Evolutionary conservation across 2,797 vertebrate species (phyloP).

Genomic region (Crocodylus rhombifer): DNA sequence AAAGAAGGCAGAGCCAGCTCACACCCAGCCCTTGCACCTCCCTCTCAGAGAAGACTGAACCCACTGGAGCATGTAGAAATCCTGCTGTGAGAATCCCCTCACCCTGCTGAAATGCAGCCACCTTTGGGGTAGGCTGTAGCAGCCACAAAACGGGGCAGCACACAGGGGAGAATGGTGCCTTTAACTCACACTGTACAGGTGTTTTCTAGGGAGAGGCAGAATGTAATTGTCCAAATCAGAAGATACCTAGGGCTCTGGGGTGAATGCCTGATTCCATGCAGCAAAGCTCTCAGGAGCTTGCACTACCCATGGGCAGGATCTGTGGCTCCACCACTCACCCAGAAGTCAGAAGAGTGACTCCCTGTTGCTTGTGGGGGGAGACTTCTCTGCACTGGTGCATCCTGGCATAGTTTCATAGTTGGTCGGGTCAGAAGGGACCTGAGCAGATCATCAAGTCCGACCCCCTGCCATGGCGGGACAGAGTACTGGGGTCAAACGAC

Average conservation of each 20-base stretch:
- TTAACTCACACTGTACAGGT: not conserved
- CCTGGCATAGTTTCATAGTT: not conserved
- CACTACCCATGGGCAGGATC: not conserved
- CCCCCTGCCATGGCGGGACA: too few species aligned
- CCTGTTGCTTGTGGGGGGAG: not conserved
- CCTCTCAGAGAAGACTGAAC: not conserved
- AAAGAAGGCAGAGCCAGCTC: not conserved
- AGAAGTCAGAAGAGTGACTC: not conserved
- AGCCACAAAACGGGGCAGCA: not conserved
- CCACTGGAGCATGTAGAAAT: not conserved
- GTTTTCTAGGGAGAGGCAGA: not conserved
- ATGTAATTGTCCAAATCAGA: not conserved
- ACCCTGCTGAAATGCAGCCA: not conserved
- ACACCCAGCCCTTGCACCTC: not conserved
- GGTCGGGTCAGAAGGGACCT: too few species aligned
- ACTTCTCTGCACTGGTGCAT: not conserved
- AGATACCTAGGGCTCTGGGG: not conserved
- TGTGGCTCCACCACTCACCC: not conserved
- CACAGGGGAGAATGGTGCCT: rapidly evolving
- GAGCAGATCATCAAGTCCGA: too few species aligned
- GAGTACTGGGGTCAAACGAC: too few species aligned
- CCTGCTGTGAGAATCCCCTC: not conserved
- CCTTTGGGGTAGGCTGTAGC: not conserved
- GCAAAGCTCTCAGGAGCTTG: not conserved
- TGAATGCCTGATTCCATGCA: not conserved